phyloP scores from a whole-genome alignment of 2,113 vertebrate genomes.

The Gorilla gorilla region DNA sequence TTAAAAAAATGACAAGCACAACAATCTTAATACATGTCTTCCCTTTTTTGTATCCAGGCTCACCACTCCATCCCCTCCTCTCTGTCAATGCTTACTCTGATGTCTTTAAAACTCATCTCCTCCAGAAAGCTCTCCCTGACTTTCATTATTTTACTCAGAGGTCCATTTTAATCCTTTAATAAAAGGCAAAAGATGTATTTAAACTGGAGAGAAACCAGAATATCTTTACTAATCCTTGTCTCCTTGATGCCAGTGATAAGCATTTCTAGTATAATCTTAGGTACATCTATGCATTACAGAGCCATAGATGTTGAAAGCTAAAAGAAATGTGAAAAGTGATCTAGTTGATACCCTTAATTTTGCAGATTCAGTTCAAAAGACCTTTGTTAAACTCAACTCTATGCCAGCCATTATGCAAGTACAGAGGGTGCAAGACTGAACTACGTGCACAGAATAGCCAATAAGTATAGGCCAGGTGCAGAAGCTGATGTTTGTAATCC shows the following conservation, averaged over 20 bases:
- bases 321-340: background rate
- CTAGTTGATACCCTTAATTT: background rate
- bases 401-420: background rate
- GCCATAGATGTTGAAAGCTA: background rate
- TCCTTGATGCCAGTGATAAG: background rate
- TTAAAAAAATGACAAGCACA: background rate
- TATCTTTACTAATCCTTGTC: background rate
- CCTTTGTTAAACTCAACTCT: background rate
- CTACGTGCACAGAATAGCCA: background rate
- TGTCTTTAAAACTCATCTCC: background rate
- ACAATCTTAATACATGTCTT: background rate
- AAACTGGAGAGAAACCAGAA: background rate
- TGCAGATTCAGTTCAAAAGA: background rate
- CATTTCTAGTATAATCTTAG: background rate
- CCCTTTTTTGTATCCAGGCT: background rate
- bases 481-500: too few species aligned
- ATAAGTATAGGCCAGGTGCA: too few species aligned
- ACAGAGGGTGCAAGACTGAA: background rate
- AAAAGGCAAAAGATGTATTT: background rate
- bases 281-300: background rate
- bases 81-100: background rate
- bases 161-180: background rate
- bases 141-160: conserved; percentile 6
- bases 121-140: background rate
- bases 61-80: background rate